Evolutionary conservation across 1,140 invertebrate species (phyloP), one percentile per base, ranked within the genome.

Genomic region (Sinella curviseta): DNA sequence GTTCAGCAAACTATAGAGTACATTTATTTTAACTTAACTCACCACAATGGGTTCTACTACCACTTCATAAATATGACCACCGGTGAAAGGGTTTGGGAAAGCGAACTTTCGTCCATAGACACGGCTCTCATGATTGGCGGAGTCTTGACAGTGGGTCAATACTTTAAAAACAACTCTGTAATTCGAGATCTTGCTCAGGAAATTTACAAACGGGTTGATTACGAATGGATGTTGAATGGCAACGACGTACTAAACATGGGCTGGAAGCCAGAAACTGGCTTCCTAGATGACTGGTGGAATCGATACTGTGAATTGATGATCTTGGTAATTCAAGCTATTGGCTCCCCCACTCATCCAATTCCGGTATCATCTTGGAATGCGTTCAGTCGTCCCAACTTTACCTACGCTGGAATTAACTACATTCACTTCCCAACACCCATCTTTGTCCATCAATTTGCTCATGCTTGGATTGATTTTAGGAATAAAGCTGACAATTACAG

Each of bases 101-200:
- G 77, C 33, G 83, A 84, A 77, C 67, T 84, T 0, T 83, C 82
- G 0, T 81, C 82, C 31, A 84, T 84, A 31, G 83, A 84, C 48
- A 84, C 83, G 1, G 82, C 83, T 0, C 76, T 84, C n/a, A 26
- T 84, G 14, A 67, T 84, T 0, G 76, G 36, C 60, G 83, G 83
- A 36, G 79, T 82, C 0, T 57, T 82, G 3, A 78, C 76, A 34
- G 82, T 78, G 33, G 30, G 82, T n/a, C 73, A 84, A 60, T 84
- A 83, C 54, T 84, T 84, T 33, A 30, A 39, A 74, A 70, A 80
- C 1, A 65, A 83, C 54, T 16, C 26, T 16, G 60, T 80, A 54
- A 84, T 83, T 54, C 55, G 48, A n/a, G 31, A 54, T 24, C 35
- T 83, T 16, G 26, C 83, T 2, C 79, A 74, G 2, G 26, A 77